Evolutionary conservation across 2,888 invertebrate species (phyloP).

Genomic region (Ceriagrion tenellum): DNA sequence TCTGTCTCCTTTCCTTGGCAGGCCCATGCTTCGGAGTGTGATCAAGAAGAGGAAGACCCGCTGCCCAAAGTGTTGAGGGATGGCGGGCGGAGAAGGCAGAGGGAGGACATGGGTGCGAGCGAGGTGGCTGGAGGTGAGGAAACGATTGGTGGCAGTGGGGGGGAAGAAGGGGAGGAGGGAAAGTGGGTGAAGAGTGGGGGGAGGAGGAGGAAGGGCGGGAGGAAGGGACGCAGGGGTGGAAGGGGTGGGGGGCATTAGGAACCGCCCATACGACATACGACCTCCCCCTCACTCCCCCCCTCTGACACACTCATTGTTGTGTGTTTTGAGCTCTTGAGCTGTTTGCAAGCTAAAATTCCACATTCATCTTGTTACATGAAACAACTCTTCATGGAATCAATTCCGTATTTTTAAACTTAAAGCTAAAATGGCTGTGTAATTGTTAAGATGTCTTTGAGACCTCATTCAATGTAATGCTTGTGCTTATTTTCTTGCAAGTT

Average conservation of each 20-base stretch:
- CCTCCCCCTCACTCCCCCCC: background rate
- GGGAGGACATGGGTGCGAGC: background rate
- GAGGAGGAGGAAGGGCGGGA: background rate
- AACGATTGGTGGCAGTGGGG: background rate
- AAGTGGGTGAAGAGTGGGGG: background rate
- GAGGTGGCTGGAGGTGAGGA: conserved; percentile 44
- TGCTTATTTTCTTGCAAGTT: background rate
- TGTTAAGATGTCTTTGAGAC: no score
- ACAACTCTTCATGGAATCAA: background rate
- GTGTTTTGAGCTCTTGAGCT: background rate
- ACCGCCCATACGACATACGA: background rate
- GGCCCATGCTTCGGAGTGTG: conserved; percentile 53
- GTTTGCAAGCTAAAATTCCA: background rate
- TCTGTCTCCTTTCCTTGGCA: background rate
- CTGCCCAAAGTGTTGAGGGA: background rate
- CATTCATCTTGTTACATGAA: background rate
- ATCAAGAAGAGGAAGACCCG: conserved; percentile 33
- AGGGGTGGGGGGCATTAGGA: background rate
- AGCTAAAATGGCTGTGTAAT: background rate
- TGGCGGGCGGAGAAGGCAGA: background rate
- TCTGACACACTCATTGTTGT: background rate
- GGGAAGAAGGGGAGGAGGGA: background rate
- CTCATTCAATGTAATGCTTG: background rate
- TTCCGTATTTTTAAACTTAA: background rate
- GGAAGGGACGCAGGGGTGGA: background rate